Evolutionary conservation across 2,888 invertebrate species (phyloP).

Genomic region (Hypselothyrea guttata): DNA sequence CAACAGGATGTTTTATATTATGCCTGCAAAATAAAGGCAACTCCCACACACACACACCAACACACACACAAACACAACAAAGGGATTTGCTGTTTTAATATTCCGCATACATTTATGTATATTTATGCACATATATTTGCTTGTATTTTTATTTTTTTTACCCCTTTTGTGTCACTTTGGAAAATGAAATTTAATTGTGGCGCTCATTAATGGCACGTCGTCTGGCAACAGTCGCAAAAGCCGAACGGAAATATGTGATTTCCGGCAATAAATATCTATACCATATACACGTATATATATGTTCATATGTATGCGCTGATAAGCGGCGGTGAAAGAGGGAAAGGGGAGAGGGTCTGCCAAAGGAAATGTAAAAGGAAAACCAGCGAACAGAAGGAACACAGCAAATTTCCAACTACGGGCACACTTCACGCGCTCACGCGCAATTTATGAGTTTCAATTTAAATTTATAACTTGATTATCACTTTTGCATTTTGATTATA

Average conservation of each 20-base stretch:
- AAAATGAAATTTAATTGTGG: conserved; percentile 67
- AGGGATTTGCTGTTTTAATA: conserved; percentile 49
- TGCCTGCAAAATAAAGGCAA: conserved; percentile 57
- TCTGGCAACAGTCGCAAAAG: conserved; percentile 25
- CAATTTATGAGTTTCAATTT: conserved; percentile 61
- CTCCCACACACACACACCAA: conserved; percentile 24
- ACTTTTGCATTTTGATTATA: conserved; percentile 47
- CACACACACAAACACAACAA: conserved; percentile 26
- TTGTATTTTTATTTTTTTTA: conserved; percentile 13
- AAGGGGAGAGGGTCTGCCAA: neutral
- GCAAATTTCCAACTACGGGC: conserved; percentile 4
- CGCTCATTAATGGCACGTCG: conserved; percentile 63
- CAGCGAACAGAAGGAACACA: neutral
- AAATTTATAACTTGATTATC: conserved; percentile 68
- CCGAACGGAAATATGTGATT: conserved; percentile 69
- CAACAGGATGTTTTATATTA: conserved; percentile 74
- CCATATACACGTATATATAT: conserved; percentile 6
- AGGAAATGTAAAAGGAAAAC: neutral
- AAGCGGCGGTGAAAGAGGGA: too few species aligned
- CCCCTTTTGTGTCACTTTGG: conserved; percentile 54
- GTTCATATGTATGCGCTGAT: conserved; percentile 3
- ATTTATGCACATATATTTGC: neutral
- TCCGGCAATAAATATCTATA: conserved; percentile 64
- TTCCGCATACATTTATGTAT: conserved; percentile 53
- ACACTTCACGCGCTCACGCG: conserved; percentile 13